Percentiles rank a stretch among this genome's conserved stretches.
Evolutionary conservation across 1,140 invertebrate genomes (phyloP).

Genomic region (Achroia grisella): DNA sequence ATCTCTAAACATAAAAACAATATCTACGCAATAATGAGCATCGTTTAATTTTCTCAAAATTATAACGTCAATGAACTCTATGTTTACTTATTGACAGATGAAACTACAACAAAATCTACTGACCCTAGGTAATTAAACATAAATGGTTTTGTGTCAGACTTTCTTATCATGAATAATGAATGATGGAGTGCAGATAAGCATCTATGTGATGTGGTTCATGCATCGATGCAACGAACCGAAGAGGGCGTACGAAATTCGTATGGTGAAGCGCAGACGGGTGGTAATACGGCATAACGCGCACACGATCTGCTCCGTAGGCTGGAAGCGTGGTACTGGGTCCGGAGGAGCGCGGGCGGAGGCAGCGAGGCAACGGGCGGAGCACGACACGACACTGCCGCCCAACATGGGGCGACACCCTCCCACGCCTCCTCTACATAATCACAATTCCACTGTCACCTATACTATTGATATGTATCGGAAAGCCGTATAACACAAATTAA

Average conservation of each 20-base stretch:
- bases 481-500: slow-evolving; percentile 12
- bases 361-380: slow-evolving; percentile 8
- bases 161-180: slow-evolving; percentile 34
- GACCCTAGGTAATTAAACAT: slow-evolving; percentile 12
- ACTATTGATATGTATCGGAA: slow-evolving; percentile 16
- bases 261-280: slow-evolving; percentile 49
- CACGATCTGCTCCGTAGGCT: slow-evolving; percentile 43
- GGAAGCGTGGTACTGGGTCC: slow-evolving; percentile 55
- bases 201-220: slow-evolving; percentile 65
- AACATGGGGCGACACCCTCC: slow-evolving; percentile 36
- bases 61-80: slow-evolving; percentile 8
- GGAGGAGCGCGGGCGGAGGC: slow-evolving; percentile 12
- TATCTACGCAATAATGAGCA: slow-evolving; percentile 8
- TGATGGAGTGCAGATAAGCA: slow-evolving; percentile 58
- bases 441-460: slow-evolving; percentile 51
- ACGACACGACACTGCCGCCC: slow-evolving; percentile 36
- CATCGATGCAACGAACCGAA: slow-evolving; percentile 67
- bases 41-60: slow-evolving; percentile 1
- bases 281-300: slow-evolving; percentile 56
- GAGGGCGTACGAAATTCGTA: slow-evolving; percentile 45
- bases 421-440: slow-evolving; percentile 45
- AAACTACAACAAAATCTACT: slow-evolving; percentile 29
- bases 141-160: not conserved
- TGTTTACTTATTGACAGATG: slow-evolving; percentile 13
- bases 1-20: slow-evolving; percentile 6